Evolutionary conservation across 2,888 invertebrate species (phyloP), one percentile per base, ranked within the genome.

Genomic region (Drosophila borborema): DNA sequence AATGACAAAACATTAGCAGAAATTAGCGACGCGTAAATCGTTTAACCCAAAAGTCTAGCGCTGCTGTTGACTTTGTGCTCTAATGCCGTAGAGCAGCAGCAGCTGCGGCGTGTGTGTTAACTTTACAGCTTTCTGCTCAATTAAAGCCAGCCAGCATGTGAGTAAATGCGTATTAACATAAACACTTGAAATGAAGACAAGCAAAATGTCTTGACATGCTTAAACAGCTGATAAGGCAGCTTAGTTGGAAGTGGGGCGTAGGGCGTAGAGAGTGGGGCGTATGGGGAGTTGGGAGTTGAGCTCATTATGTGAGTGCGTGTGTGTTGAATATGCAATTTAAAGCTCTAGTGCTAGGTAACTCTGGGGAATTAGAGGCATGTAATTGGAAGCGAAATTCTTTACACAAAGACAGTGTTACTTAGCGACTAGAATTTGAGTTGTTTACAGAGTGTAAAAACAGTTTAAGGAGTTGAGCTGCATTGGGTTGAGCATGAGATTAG

Each of bases 21-120:
- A 90, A 87, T 87, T 87, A 90, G 90, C 89, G 90, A 77, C 68
- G 87, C 82, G 82, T 83, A 89, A 84, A 84, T 78, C 84, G 89
- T 64, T 89, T 89, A 89, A 72, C 78, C 75, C 72, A 70, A 56
- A 62, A 62, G 64, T 63, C 72, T 56, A 49, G 56, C 16, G 56
- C 10, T 40, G 31, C 5, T 2, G 36, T n/a, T 31, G 36, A 20
- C 14, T 34, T 20, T 36, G 16, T 14, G 34, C 36, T 67, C 45
- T 56, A 53, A 51, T 48, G 49, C 18, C 54, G 59, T 51, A 62
- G 69, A 62, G 20, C 20, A 64, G 53, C 74, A 74, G n/a, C 77
- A 28, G 28, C 3, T 28, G 62, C 65, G 64, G 72, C 55, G 56
- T 82, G 75, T 82, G 75, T 56, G 77, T 71, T 72, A 71, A 73